Base-by-base conservation (phyloP, 2,113 vertebrate species). In the Sisor rabdophorus region DNA sequence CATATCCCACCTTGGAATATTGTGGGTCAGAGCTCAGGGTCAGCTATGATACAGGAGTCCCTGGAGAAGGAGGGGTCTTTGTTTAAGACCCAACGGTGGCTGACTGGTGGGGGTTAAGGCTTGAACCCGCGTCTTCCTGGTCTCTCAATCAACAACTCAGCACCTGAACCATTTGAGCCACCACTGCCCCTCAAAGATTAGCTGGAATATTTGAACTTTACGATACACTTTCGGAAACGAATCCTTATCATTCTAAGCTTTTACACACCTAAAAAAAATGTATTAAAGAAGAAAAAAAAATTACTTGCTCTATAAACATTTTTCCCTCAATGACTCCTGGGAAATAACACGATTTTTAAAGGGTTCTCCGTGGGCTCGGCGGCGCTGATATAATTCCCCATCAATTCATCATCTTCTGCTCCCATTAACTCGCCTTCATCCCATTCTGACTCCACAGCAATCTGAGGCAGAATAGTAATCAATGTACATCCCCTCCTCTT, bases 401-500 rank as follows among this genome's bases (percentile, higher is more conserved):
- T 58, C 59, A 64, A 70, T 67, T 68, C 70, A 50, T 74, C 63
- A 36, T 65, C 52, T 56, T 72, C 52, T 68, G 30, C 58, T 71
- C 67, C 36, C 50, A 71, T 80, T 76, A 72, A 71, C 67, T 72
- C 50, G 30, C 22, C 58, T 74, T 47, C 44, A 26, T 70, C 48
- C 64, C 48, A 70, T 40, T 71, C 24, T 36, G 69, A 71, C 69
- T 71, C 28, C 69, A 55, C 7, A 7, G 69, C 69, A 71, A 71
- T 55, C 69, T 22, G 28, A 36, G 69, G 13, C 17, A 60, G 61
- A 68, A 59, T 54, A 73, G 59, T 82, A 76, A 82, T 82, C 81
- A 20, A 73, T 82, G 24, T 71, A 73, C 50, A 58, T 36, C 32
- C 32, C 32, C 32, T 59, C 75, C 55, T 10, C 73, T 40, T n/a